Evolutionary conservation across 2,797 vertebrate species (phyloP), one percentile per base, ranked within the genome.

Genomic region (Ptychobarbus kaznakovi): DNA sequence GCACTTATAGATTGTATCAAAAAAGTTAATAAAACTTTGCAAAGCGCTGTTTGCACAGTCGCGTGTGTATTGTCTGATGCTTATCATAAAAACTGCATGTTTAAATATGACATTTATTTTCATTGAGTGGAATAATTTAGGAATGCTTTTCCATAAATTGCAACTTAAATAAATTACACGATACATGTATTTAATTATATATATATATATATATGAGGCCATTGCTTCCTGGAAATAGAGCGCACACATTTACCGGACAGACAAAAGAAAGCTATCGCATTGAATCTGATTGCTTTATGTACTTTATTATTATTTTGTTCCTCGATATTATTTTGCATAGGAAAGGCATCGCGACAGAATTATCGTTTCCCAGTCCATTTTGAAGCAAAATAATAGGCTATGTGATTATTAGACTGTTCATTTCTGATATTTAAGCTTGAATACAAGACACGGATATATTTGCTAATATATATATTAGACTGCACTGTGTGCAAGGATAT

Each of bases 1-100:
- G 85, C 51, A 83, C 85, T 87, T 88, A 74, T 85, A 91, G 89
- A 90, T 87, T 91, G 86, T 89, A 90, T 88, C 12, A 75, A 72
- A 86, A 85, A 85, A 90, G 13, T 61, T 6, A 63, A 90, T 89
- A 79, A 90, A 89, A 82, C 18, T 56, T 73, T 61, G 40, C 66
- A 76, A 80, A 63, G 76, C 18, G 40, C 12, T 81, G 22, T 56
- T 72, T 76, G 38, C 35, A 22, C 76, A 61, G 58, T 25, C 32
- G 3, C 75, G 51, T 44, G 12, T 72, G 42, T 63, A 70, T 38
- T 28, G 2, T 87, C 42, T 53, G 32, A 28, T 58, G n/a, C 44
- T 16, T 83, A 18, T 16, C 25, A 25, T 56, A 38, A 22, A 74
- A 73, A 76, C 58, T 5, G 6, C 35, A 12, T 20, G 16, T 75